Evolutionary conservation across 2,888 invertebrate genomes (phyloP).

Genomic region (Oconnorella tubifera): DNA sequence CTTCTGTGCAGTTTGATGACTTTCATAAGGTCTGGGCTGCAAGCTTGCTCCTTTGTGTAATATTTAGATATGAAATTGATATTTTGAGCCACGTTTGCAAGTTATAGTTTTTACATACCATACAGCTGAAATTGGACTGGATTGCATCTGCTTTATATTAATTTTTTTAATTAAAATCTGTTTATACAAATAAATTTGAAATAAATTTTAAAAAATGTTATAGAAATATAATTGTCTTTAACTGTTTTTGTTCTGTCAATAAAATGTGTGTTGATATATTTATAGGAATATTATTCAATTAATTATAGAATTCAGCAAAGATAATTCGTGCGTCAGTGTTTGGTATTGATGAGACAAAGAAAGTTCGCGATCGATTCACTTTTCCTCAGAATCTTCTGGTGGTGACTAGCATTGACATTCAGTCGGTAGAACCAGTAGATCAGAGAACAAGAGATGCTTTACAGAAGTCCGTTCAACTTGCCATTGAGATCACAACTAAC

Average conservation of each 20-base stretch:
- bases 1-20: conserved; percentile 59
- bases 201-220: too few species aligned
- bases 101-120: too few species aligned
- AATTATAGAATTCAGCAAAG: conserved; percentile 59
- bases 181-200: too few species aligned
- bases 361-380: conserved; percentile 54
- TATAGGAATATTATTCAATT: too few species aligned
- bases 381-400: conserved; percentile 59
- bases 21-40: conserved; percentile 61
- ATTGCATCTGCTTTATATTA: too few species aligned
- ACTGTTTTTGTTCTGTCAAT: too few species aligned
- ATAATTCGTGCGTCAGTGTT: conserved; percentile 59
- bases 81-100: background rate
- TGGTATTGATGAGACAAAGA: conserved; percentile 57
- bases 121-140: too few species aligned
- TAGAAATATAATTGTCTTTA: too few species aligned
- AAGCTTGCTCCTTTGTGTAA: background rate
- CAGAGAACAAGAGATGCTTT: conserved; percentile 59
- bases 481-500: conserved; percentile 61
- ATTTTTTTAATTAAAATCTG: too few species aligned
- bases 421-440: conserved; percentile 60
- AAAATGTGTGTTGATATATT: too few species aligned
- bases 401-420: conserved; percentile 59
- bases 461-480: conserved; percentile 60
- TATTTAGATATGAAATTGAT: background rate